Conservation (phyloP, 2,888 invertebrate genomes). For the Scaptomyza caliginosa region DNA sequence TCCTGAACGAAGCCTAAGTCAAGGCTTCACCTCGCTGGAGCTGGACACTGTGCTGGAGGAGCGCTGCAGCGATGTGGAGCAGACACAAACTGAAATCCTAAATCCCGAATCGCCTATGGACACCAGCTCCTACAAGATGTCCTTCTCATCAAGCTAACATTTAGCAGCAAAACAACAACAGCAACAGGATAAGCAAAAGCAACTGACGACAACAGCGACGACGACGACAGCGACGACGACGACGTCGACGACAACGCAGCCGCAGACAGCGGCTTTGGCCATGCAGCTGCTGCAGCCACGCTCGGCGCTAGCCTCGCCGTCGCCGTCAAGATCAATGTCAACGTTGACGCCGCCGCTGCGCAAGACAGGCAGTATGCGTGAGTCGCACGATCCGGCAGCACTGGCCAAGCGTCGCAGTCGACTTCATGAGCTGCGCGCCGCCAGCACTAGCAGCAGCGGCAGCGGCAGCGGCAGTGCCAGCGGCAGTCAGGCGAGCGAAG, state of each 20-base stretch:
- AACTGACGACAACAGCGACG: slow-evolving; percentile 8
- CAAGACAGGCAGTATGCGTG: slow-evolving; percentile 68
- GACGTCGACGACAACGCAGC: neutral
- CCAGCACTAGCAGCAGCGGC: slow-evolving; percentile 38
- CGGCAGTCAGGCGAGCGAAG: slow-evolving; percentile 42
- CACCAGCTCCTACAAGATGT: slow-evolving; percentile 79
- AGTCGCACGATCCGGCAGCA: slow-evolving; percentile 47
- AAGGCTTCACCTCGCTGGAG: slow-evolving; percentile 91
- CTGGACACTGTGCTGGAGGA: slow-evolving; percentile 94
- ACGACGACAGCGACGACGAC: slow-evolving; percentile 4
- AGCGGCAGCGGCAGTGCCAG: slow-evolving; percentile 42
- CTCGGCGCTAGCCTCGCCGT: neutral
- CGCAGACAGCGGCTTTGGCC: neutral
- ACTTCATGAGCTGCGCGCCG: slow-evolving; percentile 61
- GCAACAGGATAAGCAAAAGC: slow-evolving; percentile 42
- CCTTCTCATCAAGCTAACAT: slow-evolving; percentile 81
- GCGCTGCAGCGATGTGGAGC: slow-evolving; percentile 92
- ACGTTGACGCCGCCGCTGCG: slow-evolving; percentile 58
- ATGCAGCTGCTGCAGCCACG: neutral
- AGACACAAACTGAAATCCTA: slow-evolving; percentile 85
- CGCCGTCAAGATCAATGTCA: slow-evolving; percentile 1
- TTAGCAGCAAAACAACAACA: slow-evolving; percentile 58
- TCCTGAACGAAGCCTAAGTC: slow-evolving; percentile 88
- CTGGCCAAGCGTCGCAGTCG: slow-evolving; percentile 69
- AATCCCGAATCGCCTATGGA: slow-evolving; percentile 84